Evolutionary conservation across 2,888 invertebrate genomes (phyloP).

Genomic region (Amphimallon solstitiale): DNA sequence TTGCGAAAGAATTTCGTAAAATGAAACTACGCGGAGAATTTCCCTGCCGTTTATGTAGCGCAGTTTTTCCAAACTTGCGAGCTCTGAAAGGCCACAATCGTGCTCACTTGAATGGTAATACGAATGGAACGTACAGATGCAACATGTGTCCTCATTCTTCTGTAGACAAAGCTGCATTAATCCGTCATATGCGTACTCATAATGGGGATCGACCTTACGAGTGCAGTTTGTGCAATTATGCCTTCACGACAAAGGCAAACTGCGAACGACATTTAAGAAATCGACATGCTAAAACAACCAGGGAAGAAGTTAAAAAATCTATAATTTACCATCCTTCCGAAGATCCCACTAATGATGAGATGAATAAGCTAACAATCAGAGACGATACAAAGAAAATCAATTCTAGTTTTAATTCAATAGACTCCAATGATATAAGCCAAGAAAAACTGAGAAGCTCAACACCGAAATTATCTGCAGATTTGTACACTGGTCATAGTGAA

Average conservation of each 20-base stretch:
- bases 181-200: conserved; percentile 92
- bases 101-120: conserved; percentile 82
- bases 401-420: conserved; percentile 29
- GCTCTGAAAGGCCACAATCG: conserved; percentile 92
- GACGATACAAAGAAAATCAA: conserved; percentile 65
- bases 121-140: conserved; percentile 85
- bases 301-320: conserved; percentile 88
- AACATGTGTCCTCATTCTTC: conserved; percentile 93
- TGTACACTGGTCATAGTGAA: conserved; percentile 36
- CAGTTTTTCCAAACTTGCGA: conserved; percentile 87
- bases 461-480: conserved; percentile 50
- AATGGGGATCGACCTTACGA: conserved; percentile 96
- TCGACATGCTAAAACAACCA: conserved; percentile 84
- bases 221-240: conserved; percentile 94
- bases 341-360: conserved; percentile 82
- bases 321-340: conserved; percentile 90
- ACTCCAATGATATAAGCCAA: conserved; percentile 44
- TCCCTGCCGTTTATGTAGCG: conserved; percentile 88
- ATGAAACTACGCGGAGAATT: conserved; percentile 92
- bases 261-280: conserved; percentile 95
- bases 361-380: conserved; percentile 65
- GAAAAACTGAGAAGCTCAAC: conserved; percentile 57
- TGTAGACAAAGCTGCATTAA: conserved; percentile 89
- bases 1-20: conserved; percentile 85
- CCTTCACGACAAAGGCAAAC: conserved; percentile 97